These are phyloP conservation scores for Seira musarum DNA, from an alignment of 2,888 invertebrate genomes.

Conservation along the genomic window DNA sequence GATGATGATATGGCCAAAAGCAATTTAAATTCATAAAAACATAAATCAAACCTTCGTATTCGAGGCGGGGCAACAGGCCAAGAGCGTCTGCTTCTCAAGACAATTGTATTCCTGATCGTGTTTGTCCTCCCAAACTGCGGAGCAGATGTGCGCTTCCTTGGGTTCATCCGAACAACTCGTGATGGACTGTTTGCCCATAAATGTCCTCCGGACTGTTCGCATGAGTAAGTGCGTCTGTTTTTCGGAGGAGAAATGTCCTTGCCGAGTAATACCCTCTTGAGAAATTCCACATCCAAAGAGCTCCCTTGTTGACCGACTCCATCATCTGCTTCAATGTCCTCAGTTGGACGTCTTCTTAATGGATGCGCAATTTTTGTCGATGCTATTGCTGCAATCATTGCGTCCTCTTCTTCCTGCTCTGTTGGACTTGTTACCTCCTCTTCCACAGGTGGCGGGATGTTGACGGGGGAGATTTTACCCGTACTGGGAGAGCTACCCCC, in stretches of 20 bases:
- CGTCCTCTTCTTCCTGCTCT: conserved; percentile 14
- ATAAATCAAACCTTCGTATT: conserved; percentile 47
- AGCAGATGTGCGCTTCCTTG: conserved; percentile 81
- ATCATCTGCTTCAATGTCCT: conserved; percentile 48
- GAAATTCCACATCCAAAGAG: conserved; percentile 61
- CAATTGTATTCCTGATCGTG: conserved; percentile 72
- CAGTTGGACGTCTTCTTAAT: not conserved
- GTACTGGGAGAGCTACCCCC: not conserved
- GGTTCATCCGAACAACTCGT: conserved; percentile 72
- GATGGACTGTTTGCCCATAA: conserved; percentile 77
- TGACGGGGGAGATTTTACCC: conserved; percentile 38
- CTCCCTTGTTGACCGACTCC: conserved; percentile 43
- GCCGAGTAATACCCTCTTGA: conserved; percentile 63
- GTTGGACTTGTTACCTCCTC: conserved; percentile 26
- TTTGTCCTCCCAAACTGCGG: conserved; percentile 78
- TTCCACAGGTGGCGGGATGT: conserved; percentile 34
- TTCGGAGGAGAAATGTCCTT: conserved; percentile 60
- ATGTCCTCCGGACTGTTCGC: conserved; percentile 75
- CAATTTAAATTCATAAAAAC: not conserved
- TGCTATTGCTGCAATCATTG: conserved; percentile 10
- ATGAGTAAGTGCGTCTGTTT: conserved; percentile 52
- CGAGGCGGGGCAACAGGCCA: conserved; percentile 82
- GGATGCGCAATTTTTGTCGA: not conserved
- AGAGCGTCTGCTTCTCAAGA: conserved; percentile 79
- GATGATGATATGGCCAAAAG: too few relatives aligned